Base-by-base conservation (phyloP, 2,888 invertebrate species). In the Leptinotarsa haldemani region DNA sequence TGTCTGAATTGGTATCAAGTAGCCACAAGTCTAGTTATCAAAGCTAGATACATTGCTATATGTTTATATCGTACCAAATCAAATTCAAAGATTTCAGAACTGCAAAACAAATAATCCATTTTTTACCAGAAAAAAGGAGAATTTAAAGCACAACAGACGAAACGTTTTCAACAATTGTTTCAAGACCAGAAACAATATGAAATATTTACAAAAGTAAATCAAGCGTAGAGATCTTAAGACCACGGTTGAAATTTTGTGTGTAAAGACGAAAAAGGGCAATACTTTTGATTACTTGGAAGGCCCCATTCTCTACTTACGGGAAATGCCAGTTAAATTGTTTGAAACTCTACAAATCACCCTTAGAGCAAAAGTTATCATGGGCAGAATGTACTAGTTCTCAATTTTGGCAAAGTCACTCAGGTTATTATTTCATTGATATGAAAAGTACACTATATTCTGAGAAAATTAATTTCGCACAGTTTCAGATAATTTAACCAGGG, bases 61-160 rank as follows among this genome's bases (percentile, higher is more conserved):
- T 66, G 66, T 66, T 66, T 66, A 66, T 66, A 66, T 66, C 67
- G 50, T 58, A 58, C 50, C 56, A 65, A 72, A 68, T 30, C 30
- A 40, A 61, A n/a, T 61, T 40, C 20, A 40, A 30, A 65, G 15
- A 61, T 25, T 30, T 63, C 18, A 46, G 65, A 74, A 74, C 65
- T 66, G 61, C 61, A 61, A 61, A 61, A 70, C 70, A 69, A 73
- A 69, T 73, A 64, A 66, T n/a, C 65, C 53, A 47, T 74, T 67
- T 74, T 74, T 74, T 63, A 66, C 58, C 56, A 67, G 47, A 69
- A 74, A 70, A 70, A 70, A 73, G 66, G 66, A 61, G 67, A 74
- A 74, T 74, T 74, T 40, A 61, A 74, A 18, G 56, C 48, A 50
- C 15, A 56, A 61, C 22, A 47, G 66, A 20, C 64, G 18, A 50